Base-by-base conservation (phyloP, 2,113 vertebrate species). In the Semnopithecus entellus region DNA sequence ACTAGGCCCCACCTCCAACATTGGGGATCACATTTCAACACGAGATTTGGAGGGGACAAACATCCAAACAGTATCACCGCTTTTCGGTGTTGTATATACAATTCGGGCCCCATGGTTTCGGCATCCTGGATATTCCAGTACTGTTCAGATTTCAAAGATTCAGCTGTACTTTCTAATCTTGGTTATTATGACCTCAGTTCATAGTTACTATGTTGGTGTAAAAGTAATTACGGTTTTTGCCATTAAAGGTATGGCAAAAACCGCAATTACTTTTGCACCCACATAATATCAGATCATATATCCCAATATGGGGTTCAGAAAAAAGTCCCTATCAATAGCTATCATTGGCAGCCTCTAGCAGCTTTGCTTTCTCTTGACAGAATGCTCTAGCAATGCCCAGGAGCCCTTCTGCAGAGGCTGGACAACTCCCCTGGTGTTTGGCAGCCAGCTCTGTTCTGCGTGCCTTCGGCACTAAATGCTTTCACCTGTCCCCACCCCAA, bases 91-190 rank as follows among this genome's bases (percentile, higher is more conserved):
- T 70, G 17, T 45, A 59, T 2, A 12, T 25, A 18, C 35, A 68
- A 20, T 40, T 57, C 16, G n/a, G 52, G 10, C 66, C 57, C 52
- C 27, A 12, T 73, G 88, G 59, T 66, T 72, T 86, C 52, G 27
- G 35, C 43, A 68, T 48, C n/a, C n/a, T 52, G 52, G 55, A 11
- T 9, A 30, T 48, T 45, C 38, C 12, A 75, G 75, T 48, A 57
- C 73, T 86, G 30, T 78, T 68, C 18, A 64, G 14, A 64, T 57
- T 96, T 87, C 66, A 52, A 50, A 43, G 70, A n/a, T 48, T 78
- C 40, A 9, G 8, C 9, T 55, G 48, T 13, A 50, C 50, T 66
- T 40, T 40, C 59, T 83, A 40, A 48, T 23, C 72, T 80, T 17
- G 30, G 43, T 8, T 27, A 16, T 78, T 78, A 30, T 30, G 27